A percentile compares a stretch with the other conserved stretches of the same genome.
These are phyloP conservation scores for Hydrolagus colliei DNA, from an alignment of 2,797 vertebrate genomes.

Conservation along the genomic window DNA sequence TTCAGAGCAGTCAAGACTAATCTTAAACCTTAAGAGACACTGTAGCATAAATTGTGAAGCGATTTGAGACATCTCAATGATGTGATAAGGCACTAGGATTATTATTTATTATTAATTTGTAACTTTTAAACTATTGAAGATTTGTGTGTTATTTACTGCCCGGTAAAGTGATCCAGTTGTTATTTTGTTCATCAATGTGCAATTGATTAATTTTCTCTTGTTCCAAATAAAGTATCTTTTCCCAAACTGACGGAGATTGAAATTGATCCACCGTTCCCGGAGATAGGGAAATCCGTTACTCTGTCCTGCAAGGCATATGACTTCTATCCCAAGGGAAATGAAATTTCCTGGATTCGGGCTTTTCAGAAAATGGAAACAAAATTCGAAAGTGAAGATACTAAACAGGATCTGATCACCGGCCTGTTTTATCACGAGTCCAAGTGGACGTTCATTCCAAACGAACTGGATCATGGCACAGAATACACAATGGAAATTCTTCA, in stretches of 20 bases:
- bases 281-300: constrained; percentile 22
- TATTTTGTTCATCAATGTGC: too few species aligned
- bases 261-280: constrained; percentile 15
- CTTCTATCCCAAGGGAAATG: neutral
- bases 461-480: constrained; percentile 27
- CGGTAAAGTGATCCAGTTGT: too few species aligned
- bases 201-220: neutral
- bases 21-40: too few species aligned
- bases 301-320: constrained; percentile 34
- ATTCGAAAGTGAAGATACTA: neutral
- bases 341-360: constrained; percentile 33
- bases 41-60: too few species aligned
- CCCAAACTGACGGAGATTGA: constrained; percentile 33
- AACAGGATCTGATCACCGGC: neutral
- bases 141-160: too few species aligned
- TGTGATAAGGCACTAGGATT: too few species aligned
- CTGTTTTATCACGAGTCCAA: constrained; percentile 3
- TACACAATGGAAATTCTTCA: constrained; percentile 34
- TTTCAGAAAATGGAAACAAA: neutral
- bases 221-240: constrained; percentile 26
- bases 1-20: too few species aligned
- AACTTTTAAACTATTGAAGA: too few species aligned
- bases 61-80: too few species aligned
- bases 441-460: constrained; percentile 3
- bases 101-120: too few species aligned